A percentile compares a stretch with the other conserved stretches of the same genome.
Evolutionary conservation across 1,140 invertebrate genomes (phyloP).

Genomic region (Ptiloglossa arizonensis): DNA sequence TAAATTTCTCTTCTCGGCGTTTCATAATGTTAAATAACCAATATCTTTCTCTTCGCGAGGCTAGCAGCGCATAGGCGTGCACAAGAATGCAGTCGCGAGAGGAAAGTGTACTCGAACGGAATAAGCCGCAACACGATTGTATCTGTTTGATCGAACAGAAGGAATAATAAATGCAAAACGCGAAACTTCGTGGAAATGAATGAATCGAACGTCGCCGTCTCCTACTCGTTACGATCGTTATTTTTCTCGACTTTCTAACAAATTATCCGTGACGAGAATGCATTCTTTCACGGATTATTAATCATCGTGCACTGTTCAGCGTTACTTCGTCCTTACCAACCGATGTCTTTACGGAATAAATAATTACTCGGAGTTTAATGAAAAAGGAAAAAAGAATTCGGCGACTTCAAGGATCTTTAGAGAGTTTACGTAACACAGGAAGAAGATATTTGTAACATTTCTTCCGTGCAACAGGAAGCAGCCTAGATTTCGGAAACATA

Average conservation of each 20-base stretch:
- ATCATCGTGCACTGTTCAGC: background rate
- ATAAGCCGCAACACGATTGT: background rate
- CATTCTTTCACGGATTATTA: constrained; percentile 1
- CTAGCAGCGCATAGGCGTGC: background rate
- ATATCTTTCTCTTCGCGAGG: constrained; percentile 32
- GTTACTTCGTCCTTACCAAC: background rate
- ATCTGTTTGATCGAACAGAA: background rate
- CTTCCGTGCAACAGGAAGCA: background rate
- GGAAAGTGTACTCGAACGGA: constrained; percentile 25
- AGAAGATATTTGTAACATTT: no score
- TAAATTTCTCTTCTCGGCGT: constrained; percentile 48
- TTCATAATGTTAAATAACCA: constrained; percentile 49
- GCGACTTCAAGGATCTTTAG: background rate
- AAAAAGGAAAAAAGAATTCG: background rate
- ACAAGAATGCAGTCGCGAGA: constrained; percentile 36
- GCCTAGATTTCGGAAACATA: no score
- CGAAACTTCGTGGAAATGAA: constrained; percentile 7
- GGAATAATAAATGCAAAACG: background rate
- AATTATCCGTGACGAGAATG: background rate
- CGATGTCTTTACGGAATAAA: background rate
- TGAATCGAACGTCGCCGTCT: background rate
- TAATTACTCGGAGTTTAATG: background rate
- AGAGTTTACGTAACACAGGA: background rate
- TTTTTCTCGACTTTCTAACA: background rate
- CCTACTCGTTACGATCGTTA: background rate